Conservation (phyloP, 2,797 vertebrate genomes). For the Thamnophis elegans region DNA sequence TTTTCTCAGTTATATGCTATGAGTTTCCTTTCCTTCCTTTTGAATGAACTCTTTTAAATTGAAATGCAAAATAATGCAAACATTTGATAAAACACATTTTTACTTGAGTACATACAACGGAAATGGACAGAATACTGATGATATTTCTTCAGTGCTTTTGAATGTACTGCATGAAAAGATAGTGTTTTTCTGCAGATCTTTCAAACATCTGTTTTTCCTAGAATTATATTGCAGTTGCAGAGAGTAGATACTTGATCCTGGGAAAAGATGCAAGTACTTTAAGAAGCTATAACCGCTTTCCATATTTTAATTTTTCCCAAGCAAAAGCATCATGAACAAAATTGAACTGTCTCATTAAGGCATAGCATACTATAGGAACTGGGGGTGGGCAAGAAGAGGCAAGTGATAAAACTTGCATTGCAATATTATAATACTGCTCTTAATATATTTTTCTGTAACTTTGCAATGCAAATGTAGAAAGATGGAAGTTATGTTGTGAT, state of each 20-base stretch:
- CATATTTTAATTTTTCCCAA: not conserved
- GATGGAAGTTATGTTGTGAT: not conserved
- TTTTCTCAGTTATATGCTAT: not conserved
- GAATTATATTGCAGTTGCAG: not conserved
- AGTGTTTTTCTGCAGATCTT: not conserved
- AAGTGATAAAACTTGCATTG: not conserved
- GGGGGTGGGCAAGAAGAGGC: not conserved
- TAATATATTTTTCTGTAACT: not conserved
- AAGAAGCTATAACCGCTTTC: not conserved
- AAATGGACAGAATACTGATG: not conserved
- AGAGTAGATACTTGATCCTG: not conserved
- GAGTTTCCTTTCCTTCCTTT: not conserved
- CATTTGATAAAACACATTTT: not conserved
- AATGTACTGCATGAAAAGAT: not conserved
- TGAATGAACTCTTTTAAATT: not conserved
- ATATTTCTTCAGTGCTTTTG: not conserved
- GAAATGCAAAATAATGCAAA: not conserved
- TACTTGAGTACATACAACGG: not conserved
- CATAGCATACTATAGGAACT: not conserved
- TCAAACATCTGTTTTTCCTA: not conserved
- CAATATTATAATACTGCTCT: not conserved
- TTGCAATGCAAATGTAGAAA: not conserved
- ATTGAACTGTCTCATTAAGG: not conserved
- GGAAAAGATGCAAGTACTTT: not conserved
- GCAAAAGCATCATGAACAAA: not conserved